phyloP scores from a whole-genome alignment of 64 coral and sea anemone genomes.

The Actinia tenebrosa region DNA sequence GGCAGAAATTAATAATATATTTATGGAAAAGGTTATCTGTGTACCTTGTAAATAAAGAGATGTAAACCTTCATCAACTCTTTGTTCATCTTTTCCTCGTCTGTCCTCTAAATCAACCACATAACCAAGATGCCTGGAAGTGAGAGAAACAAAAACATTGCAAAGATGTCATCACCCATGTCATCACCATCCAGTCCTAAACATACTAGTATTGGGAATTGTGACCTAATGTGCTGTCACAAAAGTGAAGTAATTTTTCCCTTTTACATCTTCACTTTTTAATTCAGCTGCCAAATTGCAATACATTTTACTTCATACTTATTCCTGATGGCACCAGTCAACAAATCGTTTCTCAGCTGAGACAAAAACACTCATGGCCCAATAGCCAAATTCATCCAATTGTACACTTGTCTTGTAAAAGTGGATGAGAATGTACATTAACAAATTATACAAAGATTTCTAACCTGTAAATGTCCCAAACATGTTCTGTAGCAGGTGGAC shows the following conservation, averaged over 20 bases:
- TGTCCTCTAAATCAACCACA: constrained; percentile 93
- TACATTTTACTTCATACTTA: no score
- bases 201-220: no score
- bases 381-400: no score
- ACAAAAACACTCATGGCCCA: no score
- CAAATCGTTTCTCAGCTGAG: background rate
- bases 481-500: constrained; percentile 88
- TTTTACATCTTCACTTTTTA: background rate
- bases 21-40: no score
- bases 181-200: no score
- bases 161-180: background rate
- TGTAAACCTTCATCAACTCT: constrained; percentile 96
- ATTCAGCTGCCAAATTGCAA: background rate
- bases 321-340: background rate
- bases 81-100: constrained; percentile 96
- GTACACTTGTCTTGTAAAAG: no score
- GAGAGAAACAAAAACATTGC: background rate
- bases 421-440: no score
- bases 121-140: constrained; percentile 80
- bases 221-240: no score
- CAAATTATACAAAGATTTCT: background rate
- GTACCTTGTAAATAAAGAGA: constrained; percentile 96
- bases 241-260: no score
- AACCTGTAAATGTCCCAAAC: constrained; percentile 99
- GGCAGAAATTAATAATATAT: background rate